Percentiles rank a stretch among this genome's conserved stretches.
These are phyloP conservation scores for Percopsis transmontana DNA, from an alignment of 2,113 vertebrate genomes.

Conservation along the genomic window DNA sequence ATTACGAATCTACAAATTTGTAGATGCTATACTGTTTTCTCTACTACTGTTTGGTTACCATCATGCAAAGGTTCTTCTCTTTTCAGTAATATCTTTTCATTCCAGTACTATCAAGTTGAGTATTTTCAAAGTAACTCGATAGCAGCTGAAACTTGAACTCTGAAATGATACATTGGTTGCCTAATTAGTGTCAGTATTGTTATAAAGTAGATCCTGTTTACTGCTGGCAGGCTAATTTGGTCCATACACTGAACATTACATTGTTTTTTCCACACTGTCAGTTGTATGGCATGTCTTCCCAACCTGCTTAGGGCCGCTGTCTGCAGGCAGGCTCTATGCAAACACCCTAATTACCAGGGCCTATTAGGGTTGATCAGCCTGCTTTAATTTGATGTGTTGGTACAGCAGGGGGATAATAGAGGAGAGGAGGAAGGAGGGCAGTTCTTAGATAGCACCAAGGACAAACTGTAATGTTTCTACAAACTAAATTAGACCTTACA, in stretches of 20 bases:
- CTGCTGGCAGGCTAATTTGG: slow-evolving; percentile 76
- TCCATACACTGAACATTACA: slow-evolving; percentile 69
- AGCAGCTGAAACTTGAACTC: slow-evolving; percentile 62
- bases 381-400: slow-evolving; percentile 66
- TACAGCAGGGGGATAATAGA: slow-evolving; percentile 44
- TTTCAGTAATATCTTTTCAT: slow-evolving; percentile 40
- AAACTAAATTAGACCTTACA: slow-evolving; percentile 68
- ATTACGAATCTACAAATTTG: no score
- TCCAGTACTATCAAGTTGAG: slow-evolving; percentile 51
- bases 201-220: slow-evolving; percentile 79
- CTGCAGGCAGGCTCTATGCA: slow-evolving; percentile 73
- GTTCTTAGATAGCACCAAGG: slow-evolving; percentile 62
- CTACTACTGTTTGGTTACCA: not conserved
- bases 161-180: slow-evolving; percentile 72
- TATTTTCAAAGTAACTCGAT: slow-evolving; percentile 53
- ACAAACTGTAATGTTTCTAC: slow-evolving; percentile 56
- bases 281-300: slow-evolving; percentile 70
- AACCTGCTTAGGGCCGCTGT: slow-evolving; percentile 70
- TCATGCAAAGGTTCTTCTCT: not conserved
- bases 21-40: not conserved
- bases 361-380: slow-evolving; percentile 78
- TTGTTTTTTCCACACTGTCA: slow-evolving; percentile 78
- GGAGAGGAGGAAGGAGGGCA: slow-evolving; percentile 19
- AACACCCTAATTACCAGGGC: slow-evolving; percentile 77
- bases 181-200: slow-evolving; percentile 82